Evolutionary conservation across 1,140 invertebrate species (phyloP).

Genomic region (Drosophila lini): DNA sequence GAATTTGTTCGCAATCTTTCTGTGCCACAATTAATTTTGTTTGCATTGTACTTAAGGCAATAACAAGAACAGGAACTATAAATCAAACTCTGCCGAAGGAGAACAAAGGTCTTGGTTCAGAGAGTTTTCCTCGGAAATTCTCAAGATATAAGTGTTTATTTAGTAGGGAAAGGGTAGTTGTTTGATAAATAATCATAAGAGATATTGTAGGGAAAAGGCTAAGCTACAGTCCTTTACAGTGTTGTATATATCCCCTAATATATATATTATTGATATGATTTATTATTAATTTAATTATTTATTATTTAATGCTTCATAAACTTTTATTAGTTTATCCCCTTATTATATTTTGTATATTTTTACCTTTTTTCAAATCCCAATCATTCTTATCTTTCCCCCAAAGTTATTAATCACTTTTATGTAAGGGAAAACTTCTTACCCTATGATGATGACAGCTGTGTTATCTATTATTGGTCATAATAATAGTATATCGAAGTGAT

Average conservation of each 20-base stretch:
- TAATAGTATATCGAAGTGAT: background rate
- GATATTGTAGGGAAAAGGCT: background rate
- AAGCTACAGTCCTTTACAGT: too few species aligned
- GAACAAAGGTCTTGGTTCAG: constrained; percentile 27
- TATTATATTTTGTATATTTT: too few species aligned
- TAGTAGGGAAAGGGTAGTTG: background rate
- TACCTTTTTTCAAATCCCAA: background rate
- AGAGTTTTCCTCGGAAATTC: background rate
- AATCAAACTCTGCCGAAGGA: constrained; percentile 47
- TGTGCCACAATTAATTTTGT: constrained; percentile 68
- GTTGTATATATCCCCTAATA: too few species aligned
- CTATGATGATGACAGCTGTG: background rate
- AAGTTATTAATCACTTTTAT: background rate
- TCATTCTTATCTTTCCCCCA: background rate
- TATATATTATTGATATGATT: background rate
- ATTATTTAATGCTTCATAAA: background rate
- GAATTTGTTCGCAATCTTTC: constrained; percentile 58
- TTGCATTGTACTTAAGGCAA: constrained; percentile 64
- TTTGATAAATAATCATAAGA: background rate
- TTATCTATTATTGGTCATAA: constrained; percentile 28
- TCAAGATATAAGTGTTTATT: constrained; percentile 10
- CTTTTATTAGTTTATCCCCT: background rate
- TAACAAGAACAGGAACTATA: constrained; percentile 49
- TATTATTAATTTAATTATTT: background rate
- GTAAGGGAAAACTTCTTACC: background rate